These are phyloP conservation scores for Takifugu ocellatus DNA, from an alignment of 2,797 vertebrate species.

Conservation along the genomic window DNA sequence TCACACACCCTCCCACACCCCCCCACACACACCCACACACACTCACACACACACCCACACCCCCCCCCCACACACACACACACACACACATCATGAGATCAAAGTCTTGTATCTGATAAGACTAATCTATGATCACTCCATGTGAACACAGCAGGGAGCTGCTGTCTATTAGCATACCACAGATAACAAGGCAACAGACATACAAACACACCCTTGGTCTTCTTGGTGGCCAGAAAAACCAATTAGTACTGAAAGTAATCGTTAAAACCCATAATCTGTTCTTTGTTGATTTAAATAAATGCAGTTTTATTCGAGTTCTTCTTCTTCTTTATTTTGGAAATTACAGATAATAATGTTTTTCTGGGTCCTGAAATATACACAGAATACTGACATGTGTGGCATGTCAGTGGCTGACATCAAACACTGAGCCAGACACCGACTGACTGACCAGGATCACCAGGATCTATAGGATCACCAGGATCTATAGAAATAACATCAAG, in stretches of 20 bases:
- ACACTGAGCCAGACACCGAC: too few relatives aligned
- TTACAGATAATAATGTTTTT: too few relatives aligned
- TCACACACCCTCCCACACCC: conserved; percentile 1
- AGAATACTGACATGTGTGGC: too few relatives aligned
- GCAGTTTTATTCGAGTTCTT: too few relatives aligned
- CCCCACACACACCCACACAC: conserved; percentile 10
- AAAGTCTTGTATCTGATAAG: conserved; percentile 47
- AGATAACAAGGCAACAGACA: conserved; percentile 38
- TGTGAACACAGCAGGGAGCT: conserved; percentile 38
- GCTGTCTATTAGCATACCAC: conserved; percentile 46
- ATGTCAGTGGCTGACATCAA: too few relatives aligned
- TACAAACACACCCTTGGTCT: not conserved
- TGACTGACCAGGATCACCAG: too few relatives aligned
- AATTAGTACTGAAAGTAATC: conserved; percentile 2
- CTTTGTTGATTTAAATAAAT: not conserved
- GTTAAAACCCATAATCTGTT: not conserved
- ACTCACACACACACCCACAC: conserved; percentile 4
- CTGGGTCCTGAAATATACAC: too few relatives aligned
- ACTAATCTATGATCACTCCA: conserved; percentile 44
- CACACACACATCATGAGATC: conserved; percentile 28
- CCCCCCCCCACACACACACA: conserved; percentile 7
- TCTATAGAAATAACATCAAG: too few relatives aligned
- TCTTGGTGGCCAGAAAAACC: conserved; percentile 5
- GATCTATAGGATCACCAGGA: too few relatives aligned
- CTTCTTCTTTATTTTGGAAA: too few relatives aligned